phyloP scores from a whole-genome alignment of 2,888 invertebrate genomes.

The Lasioglossum vierecki region DNA sequence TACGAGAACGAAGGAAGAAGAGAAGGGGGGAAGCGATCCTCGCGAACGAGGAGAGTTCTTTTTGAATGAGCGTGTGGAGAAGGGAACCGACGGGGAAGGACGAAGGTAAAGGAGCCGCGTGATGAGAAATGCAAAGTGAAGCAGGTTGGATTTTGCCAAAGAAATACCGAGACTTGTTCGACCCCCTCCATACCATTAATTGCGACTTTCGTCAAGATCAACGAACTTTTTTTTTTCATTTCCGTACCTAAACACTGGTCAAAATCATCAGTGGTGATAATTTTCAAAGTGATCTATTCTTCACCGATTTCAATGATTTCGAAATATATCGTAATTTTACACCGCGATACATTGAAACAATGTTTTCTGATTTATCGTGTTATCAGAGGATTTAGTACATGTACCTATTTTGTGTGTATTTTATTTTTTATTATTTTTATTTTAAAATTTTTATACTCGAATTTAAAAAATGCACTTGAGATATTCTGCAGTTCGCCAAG shows the following conservation, averaged over 20 bases:
- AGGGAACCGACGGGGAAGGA: conserved; percentile 19
- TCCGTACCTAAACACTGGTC: conserved; percentile 40
- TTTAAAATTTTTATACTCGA: no score
- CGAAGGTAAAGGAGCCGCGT: conserved; percentile 32
- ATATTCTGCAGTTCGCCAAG: background rate
- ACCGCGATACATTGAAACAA: background rate
- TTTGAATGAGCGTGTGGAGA: conserved; percentile 35
- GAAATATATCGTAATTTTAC: background rate
- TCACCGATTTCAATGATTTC: background rate
- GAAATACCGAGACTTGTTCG: conserved; percentile 48
- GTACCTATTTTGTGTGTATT: no score
- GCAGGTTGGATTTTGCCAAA: conserved; percentile 47
- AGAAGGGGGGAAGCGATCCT: conserved; percentile 22
- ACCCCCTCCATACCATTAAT: conserved; percentile 63
- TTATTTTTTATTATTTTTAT: no score
- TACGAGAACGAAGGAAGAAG: conserved; percentile 6
- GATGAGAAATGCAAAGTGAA: conserved; percentile 67
- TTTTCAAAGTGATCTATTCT: background rate
- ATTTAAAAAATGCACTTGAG: background rate
- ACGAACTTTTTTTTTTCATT: conserved; percentile 49
- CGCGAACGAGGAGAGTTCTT: conserved; percentile 39
- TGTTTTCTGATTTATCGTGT: background rate
- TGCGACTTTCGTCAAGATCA: conserved; percentile 66
- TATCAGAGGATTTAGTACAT: no score
- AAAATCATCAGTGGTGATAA: conserved; percentile 1